These are phyloP conservation scores for Drosophila asahinai DNA, from an alignment of 1,140 invertebrate genomes.

Conservation along the genomic window DNA sequence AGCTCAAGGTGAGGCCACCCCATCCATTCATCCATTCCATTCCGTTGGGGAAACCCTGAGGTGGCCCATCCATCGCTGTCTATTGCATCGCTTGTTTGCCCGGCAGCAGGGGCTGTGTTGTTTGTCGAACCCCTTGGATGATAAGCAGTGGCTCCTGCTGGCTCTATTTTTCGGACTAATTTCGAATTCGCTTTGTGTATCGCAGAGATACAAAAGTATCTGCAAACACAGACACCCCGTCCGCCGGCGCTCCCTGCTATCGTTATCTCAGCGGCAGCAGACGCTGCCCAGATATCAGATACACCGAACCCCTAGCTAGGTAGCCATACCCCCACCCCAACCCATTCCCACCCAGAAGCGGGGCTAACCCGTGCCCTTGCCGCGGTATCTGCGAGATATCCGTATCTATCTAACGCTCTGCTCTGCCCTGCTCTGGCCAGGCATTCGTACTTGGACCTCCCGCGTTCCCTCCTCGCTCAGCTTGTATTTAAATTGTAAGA, in stretches of 20 bases:
- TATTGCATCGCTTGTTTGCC: conserved; percentile 59
- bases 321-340: conserved; percentile 3
- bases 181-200: conserved; percentile 64
- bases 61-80: conserved; percentile 48
- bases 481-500: conserved; percentile 61
- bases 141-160: conserved; percentile 57
- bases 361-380: conserved; percentile 48
- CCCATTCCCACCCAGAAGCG: not conserved
- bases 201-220: conserved; percentile 56
- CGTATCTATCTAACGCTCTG: conserved; percentile 31
- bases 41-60: not conserved
- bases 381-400: conserved; percentile 34
- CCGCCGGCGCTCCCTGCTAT: conserved; percentile 26
- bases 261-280: conserved; percentile 63
- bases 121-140: conserved; percentile 47
- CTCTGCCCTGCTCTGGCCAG: conserved; percentile 1
- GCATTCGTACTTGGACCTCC: conserved; percentile 8
- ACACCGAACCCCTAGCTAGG: conserved; percentile 5
- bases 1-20: conserved; percentile 86
- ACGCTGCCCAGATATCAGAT: conserved; percentile 64
- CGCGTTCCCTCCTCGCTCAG: not conserved
- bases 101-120: conserved; percentile 14
- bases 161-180: conserved; percentile 64
- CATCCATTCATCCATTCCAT: conserved; percentile 4
- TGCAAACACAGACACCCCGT: conserved; percentile 36